Conservation (phyloP, 2,113 vertebrate species). For the Caranx ignobilis region DNA sequence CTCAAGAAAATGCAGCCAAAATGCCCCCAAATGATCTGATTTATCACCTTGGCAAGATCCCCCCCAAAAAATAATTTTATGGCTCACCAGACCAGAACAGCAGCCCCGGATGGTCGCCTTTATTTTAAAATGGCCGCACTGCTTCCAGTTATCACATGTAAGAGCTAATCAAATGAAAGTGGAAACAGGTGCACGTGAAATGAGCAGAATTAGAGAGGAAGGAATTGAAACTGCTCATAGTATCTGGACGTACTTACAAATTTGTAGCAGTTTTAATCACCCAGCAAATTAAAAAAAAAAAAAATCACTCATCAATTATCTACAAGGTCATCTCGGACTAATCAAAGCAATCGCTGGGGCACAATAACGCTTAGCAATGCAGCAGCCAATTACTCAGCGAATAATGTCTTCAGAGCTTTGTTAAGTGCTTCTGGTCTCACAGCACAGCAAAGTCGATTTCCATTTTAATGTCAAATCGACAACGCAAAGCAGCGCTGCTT, state of each 20-base stretch:
- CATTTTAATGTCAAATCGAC: conserved; percentile 49
- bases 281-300: conserved; percentile 26
- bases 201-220: not conserved
- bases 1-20: not conserved
- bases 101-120: not conserved
- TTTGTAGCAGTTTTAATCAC: conserved; percentile 8
- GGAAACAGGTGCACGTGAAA: not conserved
- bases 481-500: not conserved
- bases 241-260: not conserved
- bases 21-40: conserved; percentile 26
- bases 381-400: conserved; percentile 42
- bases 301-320: conserved; percentile 55
- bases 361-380: conserved; percentile 36
- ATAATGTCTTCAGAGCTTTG: conserved; percentile 46
- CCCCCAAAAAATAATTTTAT: conserved; percentile 48
- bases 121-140: conserved; percentile 17
- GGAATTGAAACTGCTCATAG: not conserved
- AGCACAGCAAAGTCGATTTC: conserved; percentile 28
- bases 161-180: not conserved
- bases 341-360: conserved; percentile 50
- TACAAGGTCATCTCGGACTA: conserved; percentile 46
- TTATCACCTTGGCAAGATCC: conserved; percentile 39
- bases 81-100: conserved; percentile 45
- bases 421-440: conserved; percentile 54
- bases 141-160: not conserved